Evolutionary conservation across 2,888 invertebrate species (phyloP).

Genomic region (Ctena decussata): DNA sequence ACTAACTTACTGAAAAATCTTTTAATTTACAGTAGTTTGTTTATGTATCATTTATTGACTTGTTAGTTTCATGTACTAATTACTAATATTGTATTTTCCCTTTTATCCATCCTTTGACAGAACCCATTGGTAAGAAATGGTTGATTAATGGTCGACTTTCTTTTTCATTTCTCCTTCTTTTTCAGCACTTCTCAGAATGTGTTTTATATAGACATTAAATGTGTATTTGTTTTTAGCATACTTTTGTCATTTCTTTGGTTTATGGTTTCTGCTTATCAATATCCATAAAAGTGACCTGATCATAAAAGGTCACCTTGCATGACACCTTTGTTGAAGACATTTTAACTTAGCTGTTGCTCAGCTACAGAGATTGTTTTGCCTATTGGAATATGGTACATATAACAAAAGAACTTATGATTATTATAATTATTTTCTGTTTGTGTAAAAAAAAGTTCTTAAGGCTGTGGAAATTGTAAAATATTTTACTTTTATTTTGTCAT

Average conservation of each 20-base stretch:
- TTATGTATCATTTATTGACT: neutral
- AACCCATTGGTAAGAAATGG: neutral
- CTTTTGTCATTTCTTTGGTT: neutral
- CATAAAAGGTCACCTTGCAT: neutral
- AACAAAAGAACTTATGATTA: too few relatives aligned
- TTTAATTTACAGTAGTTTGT: neutral
- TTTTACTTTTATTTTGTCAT: too few relatives aligned
- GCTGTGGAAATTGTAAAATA: too few relatives aligned
- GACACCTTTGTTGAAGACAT: neutral
- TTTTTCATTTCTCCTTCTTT: neutral
- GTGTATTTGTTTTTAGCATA: neutral
- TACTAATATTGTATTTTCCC: neutral
- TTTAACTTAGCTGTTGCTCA: too few relatives aligned
- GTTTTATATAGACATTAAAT: neutral
- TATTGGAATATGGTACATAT: too few relatives aligned
- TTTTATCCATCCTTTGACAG: neutral
- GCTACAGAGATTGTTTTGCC: too few relatives aligned
- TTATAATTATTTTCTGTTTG: too few relatives aligned
- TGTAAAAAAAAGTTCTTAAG: too few relatives aligned
- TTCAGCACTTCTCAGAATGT: conserved; percentile 10
- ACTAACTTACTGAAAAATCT: too few relatives aligned
- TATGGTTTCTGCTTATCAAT: too few relatives aligned
- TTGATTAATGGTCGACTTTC: neutral
- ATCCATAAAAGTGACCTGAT: neutral
- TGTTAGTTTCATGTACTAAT: neutral